These are phyloP conservation scores for Dunckerocampus dactyliophorus DNA, from an alignment of 2,113 vertebrate species.

Conservation along the genomic window DNA sequence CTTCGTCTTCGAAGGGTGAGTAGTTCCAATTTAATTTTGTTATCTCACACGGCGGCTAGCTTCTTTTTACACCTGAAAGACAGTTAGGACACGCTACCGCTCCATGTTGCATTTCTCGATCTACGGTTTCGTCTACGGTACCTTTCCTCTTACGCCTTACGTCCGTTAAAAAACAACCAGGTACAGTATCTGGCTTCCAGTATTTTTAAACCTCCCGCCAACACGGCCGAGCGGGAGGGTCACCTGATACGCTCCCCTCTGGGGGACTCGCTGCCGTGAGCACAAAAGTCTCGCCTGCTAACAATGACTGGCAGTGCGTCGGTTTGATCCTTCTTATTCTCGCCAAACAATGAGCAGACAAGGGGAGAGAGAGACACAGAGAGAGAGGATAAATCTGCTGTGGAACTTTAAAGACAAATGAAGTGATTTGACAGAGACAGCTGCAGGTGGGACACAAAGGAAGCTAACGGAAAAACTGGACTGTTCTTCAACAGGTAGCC, in stretches of 20 bases:
- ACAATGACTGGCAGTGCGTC: conserved; percentile 22
- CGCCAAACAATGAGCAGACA: conserved; percentile 26
- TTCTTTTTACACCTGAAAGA: no score
- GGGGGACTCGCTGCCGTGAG: conserved; percentile 1
- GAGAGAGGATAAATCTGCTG: conserved; percentile 13
- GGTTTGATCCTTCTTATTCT: conserved; percentile 29
- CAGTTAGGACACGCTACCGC: no score
- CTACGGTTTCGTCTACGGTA: no score
- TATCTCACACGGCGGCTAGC: no score
- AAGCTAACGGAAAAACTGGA: conserved; percentile 30
- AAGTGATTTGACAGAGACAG: conserved; percentile 15
- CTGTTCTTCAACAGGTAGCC: not conserved
- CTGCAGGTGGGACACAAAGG: conserved; percentile 32
- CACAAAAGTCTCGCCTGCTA: conserved; percentile 5
- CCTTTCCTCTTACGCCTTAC: no score
- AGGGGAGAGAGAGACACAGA: conserved; percentile 12
- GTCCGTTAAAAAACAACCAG: not conserved
- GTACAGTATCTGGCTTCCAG: no score
- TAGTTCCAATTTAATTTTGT: no score
- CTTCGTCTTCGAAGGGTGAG: no score
- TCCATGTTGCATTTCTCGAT: no score
- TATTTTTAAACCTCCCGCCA: conserved; percentile 41
- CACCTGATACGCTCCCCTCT: conserved; percentile 32
- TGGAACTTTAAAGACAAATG: conserved; percentile 11
- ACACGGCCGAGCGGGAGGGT: not conserved